Percentiles rank a stretch among this genome's conserved stretches.
phyloP scores from a whole-genome alignment of 1,140 invertebrate species.

The Idris sp. region DNA sequence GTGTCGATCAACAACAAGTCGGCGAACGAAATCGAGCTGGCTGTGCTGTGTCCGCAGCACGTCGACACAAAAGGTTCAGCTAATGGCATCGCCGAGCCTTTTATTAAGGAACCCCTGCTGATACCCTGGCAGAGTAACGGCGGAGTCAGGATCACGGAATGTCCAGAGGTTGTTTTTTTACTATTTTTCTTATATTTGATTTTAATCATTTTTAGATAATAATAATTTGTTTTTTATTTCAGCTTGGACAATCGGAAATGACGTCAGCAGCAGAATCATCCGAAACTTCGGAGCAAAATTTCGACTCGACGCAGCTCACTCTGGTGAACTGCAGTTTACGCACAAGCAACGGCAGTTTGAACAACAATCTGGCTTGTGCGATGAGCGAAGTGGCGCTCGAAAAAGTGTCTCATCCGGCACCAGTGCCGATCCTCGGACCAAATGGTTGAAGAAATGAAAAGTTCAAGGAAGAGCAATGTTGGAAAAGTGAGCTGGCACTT shows the following conservation, averaged over 20 bases:
- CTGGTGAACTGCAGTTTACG: slow-evolving; percentile 71
- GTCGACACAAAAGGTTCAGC: slow-evolving; percentile 62
- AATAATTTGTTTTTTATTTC: no score
- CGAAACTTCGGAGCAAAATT: no score
- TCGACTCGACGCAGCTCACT: slow-evolving; percentile 71
- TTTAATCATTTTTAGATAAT: no score
- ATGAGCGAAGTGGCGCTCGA: slow-evolving; percentile 55
- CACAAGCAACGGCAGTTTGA: slow-evolving; percentile 71
- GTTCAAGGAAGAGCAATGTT: no score
- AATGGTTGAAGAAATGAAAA: slow-evolving; percentile 69
- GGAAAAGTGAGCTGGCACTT: no score
- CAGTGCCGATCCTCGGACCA: slow-evolving; percentile 71
- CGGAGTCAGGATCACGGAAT: no score
- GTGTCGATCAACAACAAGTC: slow-evolving; percentile 36
- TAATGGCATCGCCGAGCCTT: slow-evolving; percentile 76
- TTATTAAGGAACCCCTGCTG: slow-evolving; percentile 75
- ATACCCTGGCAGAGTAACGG: slow-evolving; percentile 76
- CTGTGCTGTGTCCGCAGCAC: slow-evolving; percentile 71
- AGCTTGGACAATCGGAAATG: slow-evolving; percentile 69
- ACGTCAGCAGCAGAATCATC: no score
- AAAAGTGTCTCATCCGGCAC: slow-evolving; percentile 62
- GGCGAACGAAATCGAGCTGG: slow-evolving; percentile 73
- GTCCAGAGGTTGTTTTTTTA: no score
- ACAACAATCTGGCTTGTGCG: slow-evolving; percentile 71
- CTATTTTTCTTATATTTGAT: no score